Conservation (phyloP, 2,888 invertebrate genomes). For the Pediacus dermestoides region DNA sequence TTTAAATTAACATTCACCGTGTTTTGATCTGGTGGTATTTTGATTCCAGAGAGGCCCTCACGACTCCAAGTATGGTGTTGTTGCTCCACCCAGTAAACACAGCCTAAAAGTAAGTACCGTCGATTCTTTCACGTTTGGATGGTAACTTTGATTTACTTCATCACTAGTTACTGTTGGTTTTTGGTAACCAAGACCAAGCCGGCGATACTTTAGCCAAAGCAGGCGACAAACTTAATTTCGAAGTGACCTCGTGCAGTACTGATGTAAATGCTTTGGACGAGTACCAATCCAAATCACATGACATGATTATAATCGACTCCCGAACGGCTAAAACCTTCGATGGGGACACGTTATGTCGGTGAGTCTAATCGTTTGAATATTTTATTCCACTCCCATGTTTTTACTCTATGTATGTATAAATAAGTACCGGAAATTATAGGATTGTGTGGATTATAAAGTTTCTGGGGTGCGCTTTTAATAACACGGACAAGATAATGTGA, state of each 20-base stretch:
- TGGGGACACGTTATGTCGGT: constrained; percentile 64
- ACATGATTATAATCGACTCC: constrained; percentile 65
- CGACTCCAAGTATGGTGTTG: constrained; percentile 50
- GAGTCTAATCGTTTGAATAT: too few species aligned
- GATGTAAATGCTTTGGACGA: constrained; percentile 57
- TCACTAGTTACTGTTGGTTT: constrained; percentile 68
- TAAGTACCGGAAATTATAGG: too few species aligned
- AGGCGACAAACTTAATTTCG: constrained; percentile 59
- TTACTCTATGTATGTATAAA: too few species aligned
- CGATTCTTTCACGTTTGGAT: background rate
- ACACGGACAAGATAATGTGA: too few species aligned
- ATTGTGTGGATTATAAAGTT: too few species aligned
- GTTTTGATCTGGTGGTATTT: constrained; percentile 17
- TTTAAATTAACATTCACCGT: background rate
- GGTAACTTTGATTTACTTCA: constrained; percentile 7
- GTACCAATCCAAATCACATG: constrained; percentile 55
- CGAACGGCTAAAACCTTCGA: constrained; percentile 60
- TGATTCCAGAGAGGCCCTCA: constrained; percentile 50
- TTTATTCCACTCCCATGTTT: too few species aligned
- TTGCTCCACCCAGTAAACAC: constrained; percentile 48
- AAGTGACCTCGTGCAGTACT: constrained; percentile 57
- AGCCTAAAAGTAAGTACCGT: constrained; percentile 46
- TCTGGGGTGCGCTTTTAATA: too few species aligned
- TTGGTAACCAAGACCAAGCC: constrained; percentile 62
- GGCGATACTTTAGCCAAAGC: constrained; percentile 64